A percentile compares a stretch with the other conserved stretches of the same genome.
phyloP scores from a whole-genome alignment of 2,797 vertebrate species.

The Sebastolobus altivelis region DNA sequence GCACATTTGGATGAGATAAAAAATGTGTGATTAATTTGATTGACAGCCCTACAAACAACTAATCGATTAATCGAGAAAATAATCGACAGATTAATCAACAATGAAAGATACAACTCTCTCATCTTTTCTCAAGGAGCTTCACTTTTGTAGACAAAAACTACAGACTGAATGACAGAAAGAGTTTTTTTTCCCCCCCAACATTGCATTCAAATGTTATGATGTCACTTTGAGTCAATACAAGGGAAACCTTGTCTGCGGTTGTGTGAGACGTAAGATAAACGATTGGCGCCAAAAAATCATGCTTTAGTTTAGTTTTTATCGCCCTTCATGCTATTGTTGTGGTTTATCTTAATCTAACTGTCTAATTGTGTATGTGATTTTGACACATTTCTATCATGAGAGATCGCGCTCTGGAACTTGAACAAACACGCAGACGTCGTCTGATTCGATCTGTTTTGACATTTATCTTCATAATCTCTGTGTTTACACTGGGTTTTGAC shows the following conservation, averaged over 20 bases:
- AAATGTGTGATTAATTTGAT: no score
- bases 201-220: constrained; percentile 15
- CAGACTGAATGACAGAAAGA: neutral
- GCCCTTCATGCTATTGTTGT: neutral
- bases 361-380: constrained; percentile 1
- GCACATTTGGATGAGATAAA: no score
- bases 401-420: constrained; percentile 7
- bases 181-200: neutral
- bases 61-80: no score
- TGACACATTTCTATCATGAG: constrained; percentile 30
- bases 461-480: constrained; percentile 48
- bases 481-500: constrained; percentile 49
- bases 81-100: no score
- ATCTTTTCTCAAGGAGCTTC: neutral
- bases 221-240: neutral
- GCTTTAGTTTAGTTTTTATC: neutral
- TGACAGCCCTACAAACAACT: no score
- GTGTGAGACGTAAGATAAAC: neutral
- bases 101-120: neutral
- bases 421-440: constrained; percentile 18
- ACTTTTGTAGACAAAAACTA: neutral
- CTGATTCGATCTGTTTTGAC: constrained; percentile 53
- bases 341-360: constrained; percentile 15
- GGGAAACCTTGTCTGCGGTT: neutral
- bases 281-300: neutral